Evolutionary conservation across 2,888 invertebrate species (phyloP).

Genomic region (Watsonalla cultraria): DNA sequence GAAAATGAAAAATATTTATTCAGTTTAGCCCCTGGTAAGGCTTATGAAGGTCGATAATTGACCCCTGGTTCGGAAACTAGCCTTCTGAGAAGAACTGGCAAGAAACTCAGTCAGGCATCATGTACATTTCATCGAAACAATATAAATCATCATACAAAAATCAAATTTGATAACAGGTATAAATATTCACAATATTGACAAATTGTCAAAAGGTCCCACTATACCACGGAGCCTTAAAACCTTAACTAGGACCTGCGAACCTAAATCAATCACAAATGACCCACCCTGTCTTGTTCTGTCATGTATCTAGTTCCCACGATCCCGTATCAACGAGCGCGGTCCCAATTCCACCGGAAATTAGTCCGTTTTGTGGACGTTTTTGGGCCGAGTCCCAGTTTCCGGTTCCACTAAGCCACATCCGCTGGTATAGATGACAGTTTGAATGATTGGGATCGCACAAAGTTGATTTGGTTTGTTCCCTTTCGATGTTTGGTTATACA

Average conservation of each 20-base stretch:
- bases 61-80: too few relatives aligned
- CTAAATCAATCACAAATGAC: background rate
- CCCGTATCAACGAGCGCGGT: constrained; percentile 4
- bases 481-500: constrained; percentile 5
- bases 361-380: constrained; percentile 28
- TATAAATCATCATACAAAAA: too few relatives aligned
- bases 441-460: constrained; percentile 12
- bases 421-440: constrained; percentile 18
- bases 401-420: constrained; percentile 23
- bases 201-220: too few relatives aligned
- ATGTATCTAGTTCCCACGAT: background rate
- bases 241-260: background rate
- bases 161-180: too few relatives aligned
- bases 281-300: background rate
- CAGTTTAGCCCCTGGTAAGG: too few relatives aligned
- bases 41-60: too few relatives aligned
- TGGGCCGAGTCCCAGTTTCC: constrained; percentile 18
- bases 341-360: constrained; percentile 26
- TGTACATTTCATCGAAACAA: too few relatives aligned
- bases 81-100: too few relatives aligned
- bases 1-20: too few relatives aligned
- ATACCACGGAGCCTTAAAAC: too few relatives aligned
- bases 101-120: too few relatives aligned
- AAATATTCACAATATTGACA: too few relatives aligned
- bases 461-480: background rate